Evolutionary conservation across 92 coral and sea anemone genomes (phyloP).

Genomic region (Porites rus): DNA sequence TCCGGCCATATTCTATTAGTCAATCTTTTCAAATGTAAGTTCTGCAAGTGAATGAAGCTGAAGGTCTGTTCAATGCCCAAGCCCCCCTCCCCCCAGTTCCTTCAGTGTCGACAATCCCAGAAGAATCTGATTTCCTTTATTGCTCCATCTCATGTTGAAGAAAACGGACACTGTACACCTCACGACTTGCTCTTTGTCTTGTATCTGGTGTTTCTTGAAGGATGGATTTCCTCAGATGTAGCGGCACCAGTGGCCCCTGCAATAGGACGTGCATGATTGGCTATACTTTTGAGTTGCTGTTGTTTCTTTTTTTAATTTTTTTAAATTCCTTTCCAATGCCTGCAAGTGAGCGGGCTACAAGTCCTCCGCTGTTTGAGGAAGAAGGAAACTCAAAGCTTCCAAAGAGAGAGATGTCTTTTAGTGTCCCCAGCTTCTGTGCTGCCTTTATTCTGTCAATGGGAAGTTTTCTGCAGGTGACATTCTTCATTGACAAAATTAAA

Average conservation of each 20-base stretch:
- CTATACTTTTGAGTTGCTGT: neutral
- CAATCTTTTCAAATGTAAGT: neutral
- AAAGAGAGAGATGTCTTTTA: slow-evolving; percentile 42
- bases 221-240: slow-evolving; percentile 1
- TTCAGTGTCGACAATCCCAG: slow-evolving; percentile 1
- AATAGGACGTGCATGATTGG: neutral
- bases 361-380: neutral
- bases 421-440: slow-evolving; percentile 41
- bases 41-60: neutral
- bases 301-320: slow-evolving; percentile 1
- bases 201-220: neutral
- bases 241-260: slow-evolving; percentile 51
- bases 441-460: slow-evolving; percentile 36
- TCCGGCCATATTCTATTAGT: slow-evolving; percentile 2
- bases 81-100: neutral
- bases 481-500: slow-evolving; percentile 39
- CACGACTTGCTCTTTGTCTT: neutral
- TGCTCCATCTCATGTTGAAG: slow-evolving; percentile 9
- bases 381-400: slow-evolving; percentile 48
- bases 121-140: neutral
- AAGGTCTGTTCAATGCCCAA: neutral
- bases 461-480: slow-evolving; percentile 45
- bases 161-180: slow-evolving; percentile 20
- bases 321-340: slow-evolving; percentile 34
- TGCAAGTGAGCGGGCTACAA: slow-evolving; percentile 13